phyloP scores from a whole-genome alignment of 1,140 invertebrate species.

The Agraylea sexmaculata region DNA sequence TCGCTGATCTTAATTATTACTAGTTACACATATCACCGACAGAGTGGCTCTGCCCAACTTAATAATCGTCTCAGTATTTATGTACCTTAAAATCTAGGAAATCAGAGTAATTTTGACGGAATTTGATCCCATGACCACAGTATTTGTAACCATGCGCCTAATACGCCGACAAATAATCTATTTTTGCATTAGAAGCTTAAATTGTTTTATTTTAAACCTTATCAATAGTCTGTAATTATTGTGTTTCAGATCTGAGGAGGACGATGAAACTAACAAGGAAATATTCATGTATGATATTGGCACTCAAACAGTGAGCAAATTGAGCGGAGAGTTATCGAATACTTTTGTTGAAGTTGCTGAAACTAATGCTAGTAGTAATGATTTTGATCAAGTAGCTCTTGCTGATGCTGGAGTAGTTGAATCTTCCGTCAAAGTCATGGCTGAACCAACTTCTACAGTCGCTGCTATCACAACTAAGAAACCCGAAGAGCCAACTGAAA shows the following conservation, averaged over 20 bases:
- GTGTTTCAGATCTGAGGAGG: constrained; percentile 38
- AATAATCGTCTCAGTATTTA: too few relatives aligned
- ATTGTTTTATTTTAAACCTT: too few relatives aligned
- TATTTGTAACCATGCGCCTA: too few relatives aligned
- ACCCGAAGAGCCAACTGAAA: constrained; percentile 14
- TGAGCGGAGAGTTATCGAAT: constrained; percentile 60
- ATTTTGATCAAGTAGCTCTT: constrained; percentile 47
- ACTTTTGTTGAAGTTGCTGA: constrained; percentile 74
- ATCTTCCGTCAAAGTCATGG: constrained; percentile 32
- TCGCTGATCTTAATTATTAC: too few relatives aligned
- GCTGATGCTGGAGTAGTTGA: constrained; percentile 40
- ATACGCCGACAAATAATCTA: too few relatives aligned
- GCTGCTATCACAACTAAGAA: constrained; percentile 6
- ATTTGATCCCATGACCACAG: too few relatives aligned
- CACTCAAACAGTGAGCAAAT: constrained; percentile 52
- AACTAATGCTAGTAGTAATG: constrained; percentile 60
- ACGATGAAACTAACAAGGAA: constrained; percentile 48
- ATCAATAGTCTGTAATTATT: constrained; percentile 14
- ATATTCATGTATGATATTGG: constrained; percentile 76
- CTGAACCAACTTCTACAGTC: constrained; percentile 3
- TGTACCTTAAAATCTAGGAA: too few relatives aligned
- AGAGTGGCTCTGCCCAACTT: too few relatives aligned
- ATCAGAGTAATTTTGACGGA: too few relatives aligned
- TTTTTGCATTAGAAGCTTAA: too few relatives aligned
- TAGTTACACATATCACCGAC: too few relatives aligned